phyloP scores from a whole-genome alignment of 2,888 invertebrate species.

The Monochamus alternatus region DNA sequence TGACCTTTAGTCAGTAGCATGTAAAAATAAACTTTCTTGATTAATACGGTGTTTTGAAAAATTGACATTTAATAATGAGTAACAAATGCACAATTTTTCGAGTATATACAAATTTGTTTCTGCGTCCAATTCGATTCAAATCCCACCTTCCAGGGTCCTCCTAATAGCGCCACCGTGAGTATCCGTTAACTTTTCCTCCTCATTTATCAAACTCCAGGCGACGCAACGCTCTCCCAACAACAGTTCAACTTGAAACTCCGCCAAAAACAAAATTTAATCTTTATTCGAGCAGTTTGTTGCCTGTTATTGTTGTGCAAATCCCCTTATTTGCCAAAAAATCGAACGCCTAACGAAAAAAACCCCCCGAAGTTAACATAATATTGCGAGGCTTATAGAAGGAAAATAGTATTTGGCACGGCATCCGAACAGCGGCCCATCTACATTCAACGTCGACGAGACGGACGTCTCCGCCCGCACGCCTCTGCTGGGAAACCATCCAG shows the following conservation, averaged over 20 bases:
- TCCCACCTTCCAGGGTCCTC: too few relatives aligned
- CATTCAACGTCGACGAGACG: constrained; percentile 47
- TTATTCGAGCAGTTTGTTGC: constrained; percentile 35
- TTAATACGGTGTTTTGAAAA: too few relatives aligned
- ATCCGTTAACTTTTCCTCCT: not conserved
- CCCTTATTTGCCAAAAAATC: constrained; percentile 51
- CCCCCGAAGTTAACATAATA: constrained; percentile 61
- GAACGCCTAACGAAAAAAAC: constrained; percentile 51
- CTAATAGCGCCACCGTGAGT: too few relatives aligned
- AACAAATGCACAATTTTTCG: too few relatives aligned
- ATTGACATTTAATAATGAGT: too few relatives aligned
- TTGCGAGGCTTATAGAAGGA: constrained; percentile 58
- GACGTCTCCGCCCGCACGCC: constrained; percentile 51
- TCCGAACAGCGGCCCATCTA: constrained; percentile 57
- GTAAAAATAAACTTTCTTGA: too few relatives aligned
- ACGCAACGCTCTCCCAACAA: too few relatives aligned
- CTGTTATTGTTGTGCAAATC: constrained; percentile 56
- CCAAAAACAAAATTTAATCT: constrained; percentile 31
- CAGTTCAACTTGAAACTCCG: not conserved
- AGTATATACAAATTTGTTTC: too few relatives aligned
- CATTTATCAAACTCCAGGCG: too few relatives aligned
- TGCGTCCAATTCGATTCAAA: too few relatives aligned
- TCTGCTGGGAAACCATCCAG: constrained; percentile 57
- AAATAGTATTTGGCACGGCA: constrained; percentile 62
- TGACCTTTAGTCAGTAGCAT: too few relatives aligned